These are phyloP conservation scores for Ctenopoma multispine DNA, from an alignment of 2,797 vertebrate genomes.

Conservation along the genomic window DNA sequence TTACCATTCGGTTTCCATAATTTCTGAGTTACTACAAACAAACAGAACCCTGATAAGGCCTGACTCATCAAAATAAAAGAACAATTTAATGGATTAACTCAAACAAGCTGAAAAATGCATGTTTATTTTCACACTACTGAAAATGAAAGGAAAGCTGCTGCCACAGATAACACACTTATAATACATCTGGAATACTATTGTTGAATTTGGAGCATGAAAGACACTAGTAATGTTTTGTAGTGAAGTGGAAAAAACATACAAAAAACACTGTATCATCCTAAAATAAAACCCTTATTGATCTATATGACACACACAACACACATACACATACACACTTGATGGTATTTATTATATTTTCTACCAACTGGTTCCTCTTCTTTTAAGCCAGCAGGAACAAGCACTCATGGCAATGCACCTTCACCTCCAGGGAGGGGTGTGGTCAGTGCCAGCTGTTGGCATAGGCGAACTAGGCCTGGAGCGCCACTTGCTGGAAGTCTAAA, in stretches of 20 bases:
- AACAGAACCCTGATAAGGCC: too few relatives aligned
- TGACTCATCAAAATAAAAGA: too few relatives aligned
- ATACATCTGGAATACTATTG: not conserved
- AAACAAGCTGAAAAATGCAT: not conserved
- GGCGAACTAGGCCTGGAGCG: too few relatives aligned
- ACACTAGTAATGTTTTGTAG: not conserved
- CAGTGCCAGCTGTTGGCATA: too few relatives aligned
- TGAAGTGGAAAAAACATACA: not conserved
- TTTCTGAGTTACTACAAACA: too few relatives aligned
- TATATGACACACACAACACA: too few relatives aligned
- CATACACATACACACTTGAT: slow-evolving; percentile 3
- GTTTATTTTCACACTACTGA: not conserved
- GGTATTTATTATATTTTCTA: slow-evolving; percentile 47
- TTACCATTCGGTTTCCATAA: too few relatives aligned
- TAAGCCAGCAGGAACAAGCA: slow-evolving; percentile 27
- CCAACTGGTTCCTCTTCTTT: slow-evolving; percentile 26
- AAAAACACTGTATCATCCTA: too few relatives aligned
- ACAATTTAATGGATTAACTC: too few relatives aligned
- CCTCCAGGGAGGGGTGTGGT: slow-evolving; percentile 28
- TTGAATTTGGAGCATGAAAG: not conserved
- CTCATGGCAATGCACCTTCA: slow-evolving; percentile 13
- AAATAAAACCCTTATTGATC: too few relatives aligned
- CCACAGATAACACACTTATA: too few relatives aligned
- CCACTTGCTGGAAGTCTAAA: too few relatives aligned
- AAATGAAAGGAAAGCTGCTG: not conserved